A percentile compares a stretch with the other conserved stretches of the same genome.
These are phyloP conservation scores for Apteryx mantelli DNA, from an alignment of 2,113 vertebrate genomes.

Conservation along the genomic window DNA sequence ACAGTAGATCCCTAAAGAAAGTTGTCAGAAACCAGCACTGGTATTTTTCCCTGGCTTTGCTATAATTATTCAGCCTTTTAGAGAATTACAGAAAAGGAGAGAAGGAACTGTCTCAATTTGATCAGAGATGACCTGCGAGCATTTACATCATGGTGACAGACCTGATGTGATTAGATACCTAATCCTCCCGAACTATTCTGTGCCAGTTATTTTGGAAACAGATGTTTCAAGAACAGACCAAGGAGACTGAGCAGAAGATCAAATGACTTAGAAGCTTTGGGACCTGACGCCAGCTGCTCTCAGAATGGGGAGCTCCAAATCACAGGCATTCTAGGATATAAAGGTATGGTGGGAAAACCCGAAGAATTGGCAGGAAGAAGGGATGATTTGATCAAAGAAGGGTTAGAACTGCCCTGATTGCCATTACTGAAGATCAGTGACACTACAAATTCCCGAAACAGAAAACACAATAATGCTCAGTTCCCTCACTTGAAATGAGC, in stretches of 20 bases:
- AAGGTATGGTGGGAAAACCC: neutral
- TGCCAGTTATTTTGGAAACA: conserved; percentile 39
- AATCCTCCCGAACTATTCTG: conserved; percentile 18
- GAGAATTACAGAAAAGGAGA: neutral
- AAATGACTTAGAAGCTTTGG: neutral
- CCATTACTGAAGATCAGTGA: accelerated
- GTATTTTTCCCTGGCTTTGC: neutral
- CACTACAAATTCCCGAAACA: neutral
- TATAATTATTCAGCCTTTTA: neutral
- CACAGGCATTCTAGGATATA: neutral
- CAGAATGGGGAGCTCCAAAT: neutral
- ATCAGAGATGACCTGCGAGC: conserved; percentile 9
- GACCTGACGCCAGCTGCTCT: neutral
- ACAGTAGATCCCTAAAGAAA: neutral
- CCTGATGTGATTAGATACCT: conserved; percentile 35
- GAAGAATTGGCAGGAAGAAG: neutral
- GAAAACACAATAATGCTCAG: neutral
- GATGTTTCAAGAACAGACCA: conserved; percentile 51
- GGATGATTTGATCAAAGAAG: neutral
- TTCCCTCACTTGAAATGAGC: neutral
- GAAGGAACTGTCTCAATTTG: neutral
- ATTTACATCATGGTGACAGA: neutral
- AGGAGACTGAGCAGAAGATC: conserved; percentile 28
- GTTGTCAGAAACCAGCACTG: neutral
- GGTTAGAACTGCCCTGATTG: neutral